Conservation (phyloP, 2,113 vertebrate species). For the Callithrix jacchus region DNA sequence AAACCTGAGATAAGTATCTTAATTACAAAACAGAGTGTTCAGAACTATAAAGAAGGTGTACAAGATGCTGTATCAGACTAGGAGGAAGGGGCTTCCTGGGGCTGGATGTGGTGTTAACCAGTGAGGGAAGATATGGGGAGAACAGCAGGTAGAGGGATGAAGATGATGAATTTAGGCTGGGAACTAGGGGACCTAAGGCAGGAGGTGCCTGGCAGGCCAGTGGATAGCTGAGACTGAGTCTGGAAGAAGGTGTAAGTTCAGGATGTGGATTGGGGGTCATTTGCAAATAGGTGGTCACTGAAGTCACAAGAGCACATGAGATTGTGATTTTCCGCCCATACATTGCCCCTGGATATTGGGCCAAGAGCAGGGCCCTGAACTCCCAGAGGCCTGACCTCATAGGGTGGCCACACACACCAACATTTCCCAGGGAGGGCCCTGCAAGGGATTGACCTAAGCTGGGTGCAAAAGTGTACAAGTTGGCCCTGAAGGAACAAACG, state of each 20-base stretch:
- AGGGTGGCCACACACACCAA: constrained; percentile 42
- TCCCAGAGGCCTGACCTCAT: not conserved
- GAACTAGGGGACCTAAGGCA: not conserved
- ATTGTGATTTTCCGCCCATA: not conserved
- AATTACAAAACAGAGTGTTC: not conserved
- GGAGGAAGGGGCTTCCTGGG: not conserved
- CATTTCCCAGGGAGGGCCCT: not conserved
- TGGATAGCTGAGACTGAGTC: not conserved
- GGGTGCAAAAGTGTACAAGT: not conserved
- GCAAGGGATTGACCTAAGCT: constrained; percentile 24
- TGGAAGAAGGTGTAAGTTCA: not conserved
- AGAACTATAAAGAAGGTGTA: not conserved
- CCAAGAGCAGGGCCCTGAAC: not conserved
- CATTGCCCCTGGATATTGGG: not conserved
- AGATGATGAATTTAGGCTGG: not conserved
- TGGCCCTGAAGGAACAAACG: not conserved
- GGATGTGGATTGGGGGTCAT: not conserved
- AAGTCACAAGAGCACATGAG: not conserved
- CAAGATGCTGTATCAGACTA: not conserved
- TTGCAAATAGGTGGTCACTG: not conserved
- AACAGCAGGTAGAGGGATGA: not conserved
- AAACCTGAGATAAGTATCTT: not conserved
- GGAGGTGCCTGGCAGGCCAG: not conserved
- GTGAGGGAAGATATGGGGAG: not conserved
- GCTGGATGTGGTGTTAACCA: not conserved